Base-by-base conservation (phyloP, 2,113 vertebrate genomes). In the Heptranchias perlo region DNA sequence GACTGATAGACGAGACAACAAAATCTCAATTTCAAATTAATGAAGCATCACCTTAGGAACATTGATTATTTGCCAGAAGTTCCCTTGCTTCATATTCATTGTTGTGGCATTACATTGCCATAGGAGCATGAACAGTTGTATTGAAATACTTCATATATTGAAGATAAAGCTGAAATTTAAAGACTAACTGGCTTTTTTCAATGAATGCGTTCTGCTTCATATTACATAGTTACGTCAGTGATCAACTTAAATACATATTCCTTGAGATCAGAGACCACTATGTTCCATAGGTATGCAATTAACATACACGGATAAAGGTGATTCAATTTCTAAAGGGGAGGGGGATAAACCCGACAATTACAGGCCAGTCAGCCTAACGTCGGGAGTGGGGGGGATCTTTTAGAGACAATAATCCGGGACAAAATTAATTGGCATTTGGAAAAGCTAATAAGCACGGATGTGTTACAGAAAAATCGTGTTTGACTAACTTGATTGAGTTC, bases 81-180 rank as follows among this genome's bases (percentile, higher is more conserved):
- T 82, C 96, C 96, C 96, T 54, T 69, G 96, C 95, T 97, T 97
- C 96, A 96, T 97, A 96, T 62, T 95, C 65, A 52, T 69, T 69
- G 96, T 97, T 96, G 62, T 91, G 97, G 96, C 96, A 98, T 98
- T 98, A 98, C 98, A 98, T 91, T 62, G 96, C 96, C 87, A 96
- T 44, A 87, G 96, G 96, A 96, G n/a, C 65, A 97, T 96, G 89
- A 95, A 95, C 31, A 67, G 28, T 69, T 69, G 65, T 95, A 67
- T 95, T 95, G 39, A 47, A 69, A 69, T 95, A 14, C 47, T 95
- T 69, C 89, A 93, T 23, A 62, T 62, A 62, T 61, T 93, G 58
- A 91, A 61, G 49, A 93, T 93, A 62, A 93, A 93, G 64, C 54
- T 93, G 89, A 62, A 93, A 93, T 62, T 93, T 54, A 92, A 92